phyloP scores from a whole-genome alignment of 2,888 invertebrate genomes.

The Netelia fuscicornis region DNA sequence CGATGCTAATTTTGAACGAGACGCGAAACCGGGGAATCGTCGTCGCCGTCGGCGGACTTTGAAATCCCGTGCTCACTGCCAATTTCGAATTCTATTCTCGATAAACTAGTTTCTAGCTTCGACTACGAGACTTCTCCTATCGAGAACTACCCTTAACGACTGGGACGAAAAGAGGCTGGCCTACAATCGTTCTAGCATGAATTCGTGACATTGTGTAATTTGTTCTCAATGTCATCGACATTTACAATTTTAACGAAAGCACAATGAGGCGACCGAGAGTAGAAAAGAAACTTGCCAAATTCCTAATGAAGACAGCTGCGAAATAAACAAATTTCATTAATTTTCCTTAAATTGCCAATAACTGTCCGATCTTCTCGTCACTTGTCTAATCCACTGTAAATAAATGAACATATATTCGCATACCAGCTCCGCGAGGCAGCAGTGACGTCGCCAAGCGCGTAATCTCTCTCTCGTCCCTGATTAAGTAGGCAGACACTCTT shows the following conservation, averaged over 20 bases:
- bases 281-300: no score
- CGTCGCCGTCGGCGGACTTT: conserved; percentile 27
- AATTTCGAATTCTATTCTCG: conserved; percentile 66
- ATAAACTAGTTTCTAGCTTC: conserved; percentile 62
- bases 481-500: conserved; percentile 25
- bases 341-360: conserved; percentile 4
- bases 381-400: background rate
- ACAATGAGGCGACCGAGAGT: no score
- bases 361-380: background rate
- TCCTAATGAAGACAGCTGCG: no score
- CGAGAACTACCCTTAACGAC: conserved; percentile 30
- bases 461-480: conserved; percentile 26
- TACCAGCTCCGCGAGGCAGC: conserved; percentile 6
- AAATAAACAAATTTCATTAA: background rate
- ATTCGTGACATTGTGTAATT: background rate
- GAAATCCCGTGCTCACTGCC: conserved; percentile 42
- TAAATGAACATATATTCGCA: background rate
- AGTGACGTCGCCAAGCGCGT: conserved; percentile 27
- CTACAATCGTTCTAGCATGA: background rate
- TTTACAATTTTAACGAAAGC: background rate
- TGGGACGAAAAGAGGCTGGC: background rate
- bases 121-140: conserved; percentile 46
- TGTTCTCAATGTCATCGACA: background rate
- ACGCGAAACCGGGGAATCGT: conserved; percentile 49
- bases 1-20: conserved; percentile 64